phyloP scores from a whole-genome alignment of 1,140 invertebrate genomes.

The Brachionus plicatilis region DNA sequence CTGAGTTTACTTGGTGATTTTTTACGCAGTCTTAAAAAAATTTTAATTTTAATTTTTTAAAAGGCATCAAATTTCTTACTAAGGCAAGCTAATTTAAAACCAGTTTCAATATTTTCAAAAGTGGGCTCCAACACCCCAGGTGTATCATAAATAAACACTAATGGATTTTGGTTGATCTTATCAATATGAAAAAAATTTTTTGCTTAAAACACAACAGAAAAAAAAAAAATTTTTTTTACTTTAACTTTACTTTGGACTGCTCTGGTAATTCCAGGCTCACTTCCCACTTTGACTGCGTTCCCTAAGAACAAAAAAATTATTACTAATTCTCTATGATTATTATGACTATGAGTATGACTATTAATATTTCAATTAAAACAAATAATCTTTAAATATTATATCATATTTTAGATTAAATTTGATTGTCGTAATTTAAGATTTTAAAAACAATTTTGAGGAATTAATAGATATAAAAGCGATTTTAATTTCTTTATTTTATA shows the following conservation, averaged over 20 bases:
- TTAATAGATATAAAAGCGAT: not conserved
- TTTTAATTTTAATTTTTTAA: too few species aligned
- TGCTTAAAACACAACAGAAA: too few species aligned
- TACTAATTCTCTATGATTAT: not conserved
- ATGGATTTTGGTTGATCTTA: not conserved
- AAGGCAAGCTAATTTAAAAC: conserved; percentile 34
- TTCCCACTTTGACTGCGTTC: conserved; percentile 27
- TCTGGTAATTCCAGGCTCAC: conserved; percentile 26
- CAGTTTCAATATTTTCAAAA: conserved; percentile 33
- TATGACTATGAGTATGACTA: too few species aligned
- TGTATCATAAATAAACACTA: conserved; percentile 24
- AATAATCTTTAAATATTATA: not conserved
- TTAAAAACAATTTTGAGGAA: not conserved
- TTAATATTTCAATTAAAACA: not conserved
- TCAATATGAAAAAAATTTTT: not conserved
- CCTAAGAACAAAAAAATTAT: not conserved
- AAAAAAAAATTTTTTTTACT: not conserved
- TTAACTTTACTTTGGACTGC: conserved; percentile 24
- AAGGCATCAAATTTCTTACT: not conserved
- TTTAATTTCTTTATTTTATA: not conserved
- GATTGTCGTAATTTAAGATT: not conserved
- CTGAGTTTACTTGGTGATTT: conserved; percentile 34
- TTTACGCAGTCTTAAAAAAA: not conserved
- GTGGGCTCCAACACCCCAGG: conserved; percentile 38
- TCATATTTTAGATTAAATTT: not conserved